phyloP scores from a whole-genome alignment of 2,888 invertebrate genomes.

The Gnatocerus cornutus region DNA sequence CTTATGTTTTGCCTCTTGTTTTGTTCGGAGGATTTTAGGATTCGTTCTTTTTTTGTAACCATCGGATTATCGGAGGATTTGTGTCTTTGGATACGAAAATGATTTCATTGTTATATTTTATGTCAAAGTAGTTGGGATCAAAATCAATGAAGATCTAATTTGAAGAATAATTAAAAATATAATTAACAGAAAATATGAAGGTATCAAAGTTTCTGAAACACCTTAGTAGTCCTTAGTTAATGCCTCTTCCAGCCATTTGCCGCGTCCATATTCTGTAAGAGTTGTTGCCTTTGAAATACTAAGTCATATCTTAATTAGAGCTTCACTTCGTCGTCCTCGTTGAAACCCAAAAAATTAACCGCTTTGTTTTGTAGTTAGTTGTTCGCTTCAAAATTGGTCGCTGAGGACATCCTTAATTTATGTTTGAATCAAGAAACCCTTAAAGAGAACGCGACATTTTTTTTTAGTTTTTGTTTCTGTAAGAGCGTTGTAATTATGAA shows the following conservation, averaged over 20 bases:
- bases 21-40: no score
- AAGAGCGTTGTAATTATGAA: constrained; percentile 24
- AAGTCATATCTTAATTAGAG: constrained; percentile 13
- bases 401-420: no score
- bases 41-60: no score
- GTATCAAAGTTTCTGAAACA: background rate
- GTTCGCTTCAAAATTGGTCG: background rate
- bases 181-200: no score
- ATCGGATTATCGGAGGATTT: no score
- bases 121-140: no score
- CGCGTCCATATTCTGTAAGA: constrained; percentile 39
- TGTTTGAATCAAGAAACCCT: no score
- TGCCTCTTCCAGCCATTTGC: constrained; percentile 46
- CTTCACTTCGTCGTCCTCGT: constrained; percentile 3
- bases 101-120: no score
- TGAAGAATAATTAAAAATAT: no score
- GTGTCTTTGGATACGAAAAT: no score
- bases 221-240: constrained; percentile 30
- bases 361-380: constrained; percentile 28
- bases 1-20: no score
- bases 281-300: constrained; percentile 42
- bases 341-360: background rate
- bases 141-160: no score
- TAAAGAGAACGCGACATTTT: background rate
- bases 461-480: constrained; percentile 11